Conservation (phyloP, 2,888 invertebrate genomes). For the Augiades crinisus region DNA sequence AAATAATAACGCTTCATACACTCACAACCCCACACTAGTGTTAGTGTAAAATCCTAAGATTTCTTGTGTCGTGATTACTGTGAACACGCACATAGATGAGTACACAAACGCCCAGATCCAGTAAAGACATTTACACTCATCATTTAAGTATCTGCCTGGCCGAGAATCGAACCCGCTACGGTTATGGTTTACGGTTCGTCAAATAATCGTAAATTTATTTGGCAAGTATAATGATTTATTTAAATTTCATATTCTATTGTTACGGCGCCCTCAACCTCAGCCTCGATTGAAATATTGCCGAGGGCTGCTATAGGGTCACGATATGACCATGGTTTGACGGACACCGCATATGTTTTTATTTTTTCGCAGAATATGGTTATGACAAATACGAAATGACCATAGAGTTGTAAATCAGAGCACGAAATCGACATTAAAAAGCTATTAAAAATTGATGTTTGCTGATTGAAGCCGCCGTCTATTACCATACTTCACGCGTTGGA, state of each 20-base stretch:
- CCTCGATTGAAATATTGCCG: not conserved
- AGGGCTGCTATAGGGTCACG: not conserved
- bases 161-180: no score
- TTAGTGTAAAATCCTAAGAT: no score
- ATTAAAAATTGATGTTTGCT: not conserved
- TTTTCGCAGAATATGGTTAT: not conserved
- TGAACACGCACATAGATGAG: no score
- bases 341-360: not conserved
- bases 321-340: not conserved
- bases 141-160: no score
- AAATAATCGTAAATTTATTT: no score
- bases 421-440: constrained; percentile 2
- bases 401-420: not conserved
- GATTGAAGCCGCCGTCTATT: not conserved
- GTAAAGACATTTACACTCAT: no score
- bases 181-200: no score
- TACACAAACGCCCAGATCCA: no score
- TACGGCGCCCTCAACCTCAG: not conserved
- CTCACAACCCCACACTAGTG: no score
- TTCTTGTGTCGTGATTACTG: no score
- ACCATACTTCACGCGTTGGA: not conserved
- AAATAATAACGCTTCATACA: no score
- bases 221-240: not conserved
- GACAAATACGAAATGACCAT: not conserved
- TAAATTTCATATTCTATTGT: not conserved